These are phyloP conservation scores for Dendrolimus houi DNA, from an alignment of 2,888 invertebrate species.

Conservation along the genomic window DNA sequence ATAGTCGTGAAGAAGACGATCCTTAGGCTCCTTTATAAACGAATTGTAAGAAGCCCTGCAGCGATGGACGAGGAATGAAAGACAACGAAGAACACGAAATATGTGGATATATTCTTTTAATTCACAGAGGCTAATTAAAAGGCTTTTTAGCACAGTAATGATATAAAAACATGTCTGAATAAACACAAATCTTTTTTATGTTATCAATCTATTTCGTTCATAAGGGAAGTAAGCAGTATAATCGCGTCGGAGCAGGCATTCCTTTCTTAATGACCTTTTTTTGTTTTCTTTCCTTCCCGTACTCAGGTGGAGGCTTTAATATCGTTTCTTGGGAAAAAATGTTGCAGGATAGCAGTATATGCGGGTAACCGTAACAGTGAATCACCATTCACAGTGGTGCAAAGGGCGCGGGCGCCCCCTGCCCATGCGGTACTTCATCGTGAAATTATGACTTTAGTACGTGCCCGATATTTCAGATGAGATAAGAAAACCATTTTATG, in stretches of 20 bases:
- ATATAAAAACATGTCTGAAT: conserved; percentile 7
- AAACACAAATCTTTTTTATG: background rate
- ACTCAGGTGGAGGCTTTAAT: conserved; percentile 34
- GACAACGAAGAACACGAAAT: no score
- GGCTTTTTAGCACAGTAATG: background rate
- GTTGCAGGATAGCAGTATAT: conserved; percentile 20
- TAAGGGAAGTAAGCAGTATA: conserved; percentile 4
- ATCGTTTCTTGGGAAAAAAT: conserved; percentile 29
- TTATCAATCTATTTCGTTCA: background rate
- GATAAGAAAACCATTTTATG: conserved; percentile 62
- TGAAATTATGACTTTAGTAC: conserved; percentile 66
- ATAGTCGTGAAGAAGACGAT: no score
- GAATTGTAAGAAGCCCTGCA: no score
- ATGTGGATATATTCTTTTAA: no score
- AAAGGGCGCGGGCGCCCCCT: conserved; percentile 44
- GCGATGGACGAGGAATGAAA: no score
- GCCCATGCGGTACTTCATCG: conserved; percentile 62
- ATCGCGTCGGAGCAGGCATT: conserved; percentile 24
- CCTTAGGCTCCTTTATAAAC: no score
- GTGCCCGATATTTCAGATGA: conserved; percentile 64
- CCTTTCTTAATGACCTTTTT: conserved; percentile 37
- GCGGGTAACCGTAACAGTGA: conserved; percentile 53
- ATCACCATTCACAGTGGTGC: conserved; percentile 47
- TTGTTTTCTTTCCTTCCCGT: conserved; percentile 36
- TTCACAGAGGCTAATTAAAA: background rate